These are phyloP conservation scores for Hemicentrotus pulcherrimus DNA, from an alignment of 35 echinoderm and acorn worm genomes.

Conservation along the genomic window DNA sequence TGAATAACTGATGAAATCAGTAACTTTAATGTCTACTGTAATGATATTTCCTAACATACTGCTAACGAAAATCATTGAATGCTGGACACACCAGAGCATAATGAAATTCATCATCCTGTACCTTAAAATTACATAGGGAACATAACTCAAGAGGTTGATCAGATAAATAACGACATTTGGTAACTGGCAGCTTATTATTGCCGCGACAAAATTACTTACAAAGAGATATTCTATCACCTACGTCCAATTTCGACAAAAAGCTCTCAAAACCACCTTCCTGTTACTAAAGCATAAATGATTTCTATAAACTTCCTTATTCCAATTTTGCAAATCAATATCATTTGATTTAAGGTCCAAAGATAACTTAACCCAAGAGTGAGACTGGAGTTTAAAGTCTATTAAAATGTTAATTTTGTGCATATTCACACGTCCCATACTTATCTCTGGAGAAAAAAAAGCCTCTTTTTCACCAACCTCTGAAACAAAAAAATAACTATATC, in stretches of 20 bases:
- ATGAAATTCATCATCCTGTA: conserved; percentile 30
- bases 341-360: neutral
- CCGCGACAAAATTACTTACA: neutral
- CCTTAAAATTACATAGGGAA: neutral
- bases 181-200: neutral
- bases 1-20: neutral
- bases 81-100: neutral
- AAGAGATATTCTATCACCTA: neutral
- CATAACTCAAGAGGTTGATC: neutral
- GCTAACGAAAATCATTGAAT: neutral
- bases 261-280: neutral
- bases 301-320: conserved; percentile 4
- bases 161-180: neutral
- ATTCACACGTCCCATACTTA: too few relatives aligned
- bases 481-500: too few relatives aligned
- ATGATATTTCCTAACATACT: neutral
- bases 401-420: too few relatives aligned
- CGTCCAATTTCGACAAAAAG: neutral
- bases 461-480: too few relatives aligned
- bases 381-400: too few relatives aligned
- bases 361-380: neutral
- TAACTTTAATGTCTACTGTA: neutral
- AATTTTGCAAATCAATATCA: neutral
- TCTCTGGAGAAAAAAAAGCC: too few relatives aligned
- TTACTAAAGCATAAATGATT: neutral